Base-by-base conservation (phyloP, 2,888 invertebrate species). In the Sphaerophoria taeniata region DNA sequence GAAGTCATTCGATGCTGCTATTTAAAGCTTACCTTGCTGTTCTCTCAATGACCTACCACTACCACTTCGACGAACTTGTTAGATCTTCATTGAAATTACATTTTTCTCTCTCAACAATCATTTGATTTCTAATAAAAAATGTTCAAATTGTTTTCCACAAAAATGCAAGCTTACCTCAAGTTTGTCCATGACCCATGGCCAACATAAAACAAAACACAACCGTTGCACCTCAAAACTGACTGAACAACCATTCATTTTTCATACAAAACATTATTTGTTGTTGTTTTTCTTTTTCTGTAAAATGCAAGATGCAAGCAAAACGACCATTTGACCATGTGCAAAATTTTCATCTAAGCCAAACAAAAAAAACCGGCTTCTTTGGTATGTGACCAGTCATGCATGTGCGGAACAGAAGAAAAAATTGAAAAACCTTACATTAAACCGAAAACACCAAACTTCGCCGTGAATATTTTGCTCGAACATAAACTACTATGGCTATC, bases 311-410 rank as follows among this genome's bases (percentile, higher is more conserved):
- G 1, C 53, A 61, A 53, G 39, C n/a, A 11, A 58, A 14, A 58
- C 53, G 12, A 75, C 11, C 36, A 31, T 65, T 49, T 69, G 34
- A 51, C 67, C 67, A 75, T 80, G 67, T 67, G 72, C 71, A 74
- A 49, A 36, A 56, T 71, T 65, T 47, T 58, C 39, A 47, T 61
- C 49, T 84, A 71, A 51, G 1, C 43, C 33, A 75, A 14, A 24
- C 24, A 24, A 24, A 85, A 85, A 78, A 84, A 85, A 85, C 85
- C 85, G 76, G 85, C 81, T 85, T 63, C 58, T 67, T 63, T 81
- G 85, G 81, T 81, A 85, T 85, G 85, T 81, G 81, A 81, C 85
- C 85, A 85, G 85, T 85, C 81, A 75, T 85, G 76, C 85, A 85
- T 85, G 85, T 69, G 85, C 84, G 56, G 55, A 53, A 65, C 43